Evolutionary conservation across 2,113 vertebrate species (phyloP).

Genomic region (Zosterops borbonicus): DNA sequence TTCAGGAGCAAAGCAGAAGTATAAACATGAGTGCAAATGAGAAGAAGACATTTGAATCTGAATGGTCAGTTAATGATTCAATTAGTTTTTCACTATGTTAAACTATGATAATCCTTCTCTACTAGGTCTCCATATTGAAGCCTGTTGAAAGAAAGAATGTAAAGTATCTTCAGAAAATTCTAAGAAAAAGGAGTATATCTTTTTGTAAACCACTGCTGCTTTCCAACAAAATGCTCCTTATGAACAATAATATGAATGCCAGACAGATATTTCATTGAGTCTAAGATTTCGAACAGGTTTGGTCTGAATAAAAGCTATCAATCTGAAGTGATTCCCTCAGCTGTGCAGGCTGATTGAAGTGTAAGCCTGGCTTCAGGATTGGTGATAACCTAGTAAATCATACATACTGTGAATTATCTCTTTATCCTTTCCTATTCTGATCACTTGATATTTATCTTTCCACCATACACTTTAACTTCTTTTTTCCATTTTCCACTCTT

Average conservation of each 20-base stretch:
- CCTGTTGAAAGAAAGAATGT: slow-evolving; percentile 65
- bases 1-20: slow-evolving; percentile 66
- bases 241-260: background rate
- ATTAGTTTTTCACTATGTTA: slow-evolving; percentile 80
- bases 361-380: background rate
- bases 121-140: slow-evolving; percentile 54
- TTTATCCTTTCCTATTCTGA: background rate
- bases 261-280: slow-evolving; percentile 25
- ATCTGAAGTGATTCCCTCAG: background rate
- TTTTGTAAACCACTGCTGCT: slow-evolving; percentile 53
- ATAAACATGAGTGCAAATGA: slow-evolving; percentile 69
- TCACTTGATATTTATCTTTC: background rate
- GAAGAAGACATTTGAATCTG: slow-evolving; percentile 82
- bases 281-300: background rate
- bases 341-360: background rate
- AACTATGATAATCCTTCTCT: slow-evolving; percentile 81
- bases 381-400: background rate
- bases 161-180: slow-evolving; percentile 57
- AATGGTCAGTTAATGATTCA: slow-evolving; percentile 84
- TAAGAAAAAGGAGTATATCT: background rate
- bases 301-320: background rate
- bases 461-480: background rate
- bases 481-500: background rate
- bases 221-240: slow-evolving; percentile 20
- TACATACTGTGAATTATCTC: background rate